Conservation (phyloP, 2,797 vertebrate species). For the Hylomyscus alleni region DNA sequence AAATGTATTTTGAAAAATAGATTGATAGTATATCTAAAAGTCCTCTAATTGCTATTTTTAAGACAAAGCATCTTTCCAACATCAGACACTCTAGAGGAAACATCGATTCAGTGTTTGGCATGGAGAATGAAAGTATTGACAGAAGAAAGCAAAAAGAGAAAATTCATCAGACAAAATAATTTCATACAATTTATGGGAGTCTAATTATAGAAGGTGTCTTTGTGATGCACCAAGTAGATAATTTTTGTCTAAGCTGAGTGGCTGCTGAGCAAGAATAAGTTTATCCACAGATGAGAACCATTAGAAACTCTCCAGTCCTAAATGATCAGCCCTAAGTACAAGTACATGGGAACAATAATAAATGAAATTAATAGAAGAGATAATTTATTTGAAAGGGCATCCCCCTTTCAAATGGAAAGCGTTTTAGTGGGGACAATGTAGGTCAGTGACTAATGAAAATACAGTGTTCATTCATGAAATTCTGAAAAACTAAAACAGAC, state of each 20-base stretch:
- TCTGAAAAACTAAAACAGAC: background rate
- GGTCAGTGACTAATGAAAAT: background rate
- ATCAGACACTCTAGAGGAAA: background rate
- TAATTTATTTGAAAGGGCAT: background rate
- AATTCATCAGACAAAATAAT: conserved; percentile 32
- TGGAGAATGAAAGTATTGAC: conserved; percentile 7
- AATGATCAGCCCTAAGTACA: background rate
- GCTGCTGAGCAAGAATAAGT: background rate
- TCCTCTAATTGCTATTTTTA: background rate
- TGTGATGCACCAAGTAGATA: background rate
- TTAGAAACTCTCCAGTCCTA: background rate
- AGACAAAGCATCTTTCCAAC: background rate
- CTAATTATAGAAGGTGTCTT: background rate
- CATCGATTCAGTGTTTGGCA: background rate
- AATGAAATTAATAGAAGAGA: background rate
- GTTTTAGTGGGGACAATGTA: background rate
- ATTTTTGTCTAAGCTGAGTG: conserved; percentile 8
- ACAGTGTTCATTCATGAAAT: background rate
- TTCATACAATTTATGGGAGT: conserved; percentile 46
- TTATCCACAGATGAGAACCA: background rate
- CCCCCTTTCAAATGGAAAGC: no score
- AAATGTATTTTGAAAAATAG: background rate
- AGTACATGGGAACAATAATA: background rate
- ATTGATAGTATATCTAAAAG: background rate
- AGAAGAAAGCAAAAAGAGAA: background rate